Evolutionary conservation across 1,140 invertebrate species (phyloP).

Genomic region (Gerris buenoi): DNA sequence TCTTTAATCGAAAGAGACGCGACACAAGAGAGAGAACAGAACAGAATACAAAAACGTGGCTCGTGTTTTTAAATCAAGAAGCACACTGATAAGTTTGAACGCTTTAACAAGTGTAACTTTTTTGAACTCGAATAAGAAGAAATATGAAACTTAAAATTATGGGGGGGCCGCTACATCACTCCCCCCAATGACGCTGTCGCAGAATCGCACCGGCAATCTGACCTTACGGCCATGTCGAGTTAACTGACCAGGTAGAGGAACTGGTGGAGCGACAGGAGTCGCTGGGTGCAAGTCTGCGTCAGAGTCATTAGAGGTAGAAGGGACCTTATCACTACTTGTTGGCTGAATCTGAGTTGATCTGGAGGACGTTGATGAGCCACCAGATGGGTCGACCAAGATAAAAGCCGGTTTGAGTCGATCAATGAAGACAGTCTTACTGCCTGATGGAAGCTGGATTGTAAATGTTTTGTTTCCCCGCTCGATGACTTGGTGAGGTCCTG

Average conservation of each 20-base stretch:
- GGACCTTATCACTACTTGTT: neutral
- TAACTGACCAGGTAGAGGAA: no score
- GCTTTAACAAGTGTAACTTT: neutral
- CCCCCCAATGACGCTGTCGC: neutral
- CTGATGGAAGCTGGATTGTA: conserved; percentile 12
- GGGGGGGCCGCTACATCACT: neutral
- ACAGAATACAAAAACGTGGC: neutral
- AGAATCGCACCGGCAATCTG: neutral
- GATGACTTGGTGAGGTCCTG: conserved; percentile 23
- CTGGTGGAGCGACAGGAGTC: neutral
- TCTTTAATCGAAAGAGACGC: neutral
- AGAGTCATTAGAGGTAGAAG: neutral
- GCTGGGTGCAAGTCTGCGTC: neutral
- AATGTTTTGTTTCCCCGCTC: conserved; percentile 18
- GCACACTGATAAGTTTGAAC: neutral
- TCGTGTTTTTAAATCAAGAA: neutral
- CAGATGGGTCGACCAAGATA: neutral
- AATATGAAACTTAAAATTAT: neutral
- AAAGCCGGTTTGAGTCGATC: conserved; percentile 16
- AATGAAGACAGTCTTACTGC: neutral
- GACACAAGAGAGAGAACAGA: neutral
- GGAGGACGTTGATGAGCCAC: neutral
- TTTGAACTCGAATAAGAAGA: neutral
- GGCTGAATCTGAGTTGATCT: neutral
- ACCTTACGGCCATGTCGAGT: neutral